phyloP scores from a whole-genome alignment of 2,888 invertebrate genomes.

The Eudemis profundana region DNA sequence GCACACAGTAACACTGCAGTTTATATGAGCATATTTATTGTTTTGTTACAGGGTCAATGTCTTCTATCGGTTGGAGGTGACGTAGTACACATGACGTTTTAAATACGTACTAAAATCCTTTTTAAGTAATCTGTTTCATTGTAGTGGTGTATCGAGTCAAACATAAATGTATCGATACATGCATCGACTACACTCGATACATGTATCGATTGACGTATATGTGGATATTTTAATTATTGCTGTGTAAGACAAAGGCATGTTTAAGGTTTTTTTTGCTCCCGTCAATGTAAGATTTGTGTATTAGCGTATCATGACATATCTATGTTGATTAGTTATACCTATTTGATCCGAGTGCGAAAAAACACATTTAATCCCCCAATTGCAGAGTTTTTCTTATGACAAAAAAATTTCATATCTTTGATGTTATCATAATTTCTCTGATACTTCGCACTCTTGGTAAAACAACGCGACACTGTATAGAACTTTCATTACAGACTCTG shows the following conservation, averaged over 20 bases:
- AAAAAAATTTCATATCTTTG: too few relatives aligned
- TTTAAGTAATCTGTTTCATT: background rate
- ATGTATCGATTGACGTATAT: background rate
- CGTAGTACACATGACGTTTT: conserved; percentile 93
- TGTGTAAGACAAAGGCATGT: background rate
- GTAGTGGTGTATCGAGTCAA: background rate
- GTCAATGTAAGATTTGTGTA: background rate
- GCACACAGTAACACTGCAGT: too few relatives aligned
- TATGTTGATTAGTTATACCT: background rate
- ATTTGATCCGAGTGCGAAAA: conserved; percentile 19
- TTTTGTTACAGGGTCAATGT: conserved; percentile 94
- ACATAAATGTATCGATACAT: background rate
- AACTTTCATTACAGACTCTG: too few relatives aligned
- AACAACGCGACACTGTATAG: too few relatives aligned
- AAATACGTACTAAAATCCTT: conserved; percentile 36
- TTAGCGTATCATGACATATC: conserved; percentile 20
- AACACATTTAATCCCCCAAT: too few relatives aligned
- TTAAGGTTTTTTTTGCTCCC: background rate
- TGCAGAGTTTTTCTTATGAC: too few relatives aligned
- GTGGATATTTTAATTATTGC: background rate
- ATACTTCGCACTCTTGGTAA: too few relatives aligned
- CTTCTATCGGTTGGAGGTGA: conserved; percentile 98
- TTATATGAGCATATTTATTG: too few relatives aligned
- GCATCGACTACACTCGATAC: too few relatives aligned
- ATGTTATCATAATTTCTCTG: too few relatives aligned